Base-by-base conservation (phyloP, 2,113 vertebrate genomes). In the Zapornia atra region DNA sequence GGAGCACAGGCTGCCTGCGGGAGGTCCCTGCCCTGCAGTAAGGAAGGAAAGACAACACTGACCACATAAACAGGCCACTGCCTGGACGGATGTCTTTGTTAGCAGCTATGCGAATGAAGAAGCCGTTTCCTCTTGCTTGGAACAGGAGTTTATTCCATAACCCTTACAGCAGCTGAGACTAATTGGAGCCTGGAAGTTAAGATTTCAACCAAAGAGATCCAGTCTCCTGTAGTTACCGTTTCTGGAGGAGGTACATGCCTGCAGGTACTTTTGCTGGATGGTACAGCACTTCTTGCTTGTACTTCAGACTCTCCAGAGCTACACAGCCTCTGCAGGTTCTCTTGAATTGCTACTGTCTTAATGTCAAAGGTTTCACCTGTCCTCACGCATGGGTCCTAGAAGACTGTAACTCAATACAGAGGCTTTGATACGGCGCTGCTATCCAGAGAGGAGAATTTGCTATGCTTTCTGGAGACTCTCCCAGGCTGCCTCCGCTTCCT, bases 11-110 rank as follows among this genome's bases (percentile, higher is more conserved):
- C 94, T 94, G 95, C 76, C 85, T 90, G 90, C 1, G 64, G 92
- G 96, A 93, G 95, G 92, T 96, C 94, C 46, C 72, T 78, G 88
- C 94, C 95, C 86, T 84, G 88, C 91, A 81, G 92, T 12, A 54
- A 82, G 80, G 82, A 90, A 95, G 92, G 88, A 88, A 90, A 82
- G 53, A 44, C 64, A 64, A 60, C 60, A 87, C 82, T 94, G 88
- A 33, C 78, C 78, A 18, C 0, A 42, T 1, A 7, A 64, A 82
- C 29, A 76, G 75, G 44, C 66, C 44, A 7, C 56, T 15, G 65
- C 12, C 4, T 19, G 38, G 42, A 60, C 1, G 0, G 36, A 61
- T 19, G 21, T 9, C 70, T 54, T 40, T 28, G 42, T 21, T 24
- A 76, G 51, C 2, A 2, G 59, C 85, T 79, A 33, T 0, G 10